Conservation (phyloP, 1,140 invertebrate genomes). For the Cydia splendana region DNA sequence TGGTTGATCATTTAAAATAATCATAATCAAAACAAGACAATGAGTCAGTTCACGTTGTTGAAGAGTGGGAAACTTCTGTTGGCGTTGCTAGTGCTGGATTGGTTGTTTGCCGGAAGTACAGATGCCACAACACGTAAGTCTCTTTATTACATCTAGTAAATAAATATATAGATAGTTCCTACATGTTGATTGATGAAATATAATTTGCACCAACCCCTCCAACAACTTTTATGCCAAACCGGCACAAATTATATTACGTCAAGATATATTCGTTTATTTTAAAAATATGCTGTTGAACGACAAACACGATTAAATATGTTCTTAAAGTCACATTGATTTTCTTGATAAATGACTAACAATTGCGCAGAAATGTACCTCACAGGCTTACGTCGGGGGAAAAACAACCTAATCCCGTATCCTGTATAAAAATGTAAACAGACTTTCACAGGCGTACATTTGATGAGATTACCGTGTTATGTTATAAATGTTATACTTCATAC, state of each 20-base stretch:
- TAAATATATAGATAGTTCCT: too few species aligned
- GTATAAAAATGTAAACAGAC: neutral
- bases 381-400: too few species aligned
- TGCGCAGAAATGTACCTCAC: neutral
- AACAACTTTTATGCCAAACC: too few species aligned
- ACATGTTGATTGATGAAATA: too few species aligned
- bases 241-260: too few species aligned
- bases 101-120: conserved; percentile 58
- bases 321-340: too few species aligned
- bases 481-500: neutral
- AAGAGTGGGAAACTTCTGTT: conserved; percentile 61
- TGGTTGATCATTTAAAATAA: neutral
- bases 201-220: too few species aligned
- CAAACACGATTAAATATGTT: too few species aligned
- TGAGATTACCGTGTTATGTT: neutral
- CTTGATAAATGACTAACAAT: neutral
- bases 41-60: conserved; percentile 41
- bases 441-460: neutral
- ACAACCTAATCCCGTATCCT: too few species aligned
- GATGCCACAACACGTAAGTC: conserved; percentile 68
- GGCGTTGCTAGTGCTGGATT: conserved; percentile 64
- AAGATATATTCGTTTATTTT: too few species aligned
- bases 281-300: too few species aligned
- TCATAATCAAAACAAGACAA: neutral
- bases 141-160: neutral